phyloP scores from a whole-genome alignment of 1,140 invertebrate genomes.

The Prorops nasuta region DNA sequence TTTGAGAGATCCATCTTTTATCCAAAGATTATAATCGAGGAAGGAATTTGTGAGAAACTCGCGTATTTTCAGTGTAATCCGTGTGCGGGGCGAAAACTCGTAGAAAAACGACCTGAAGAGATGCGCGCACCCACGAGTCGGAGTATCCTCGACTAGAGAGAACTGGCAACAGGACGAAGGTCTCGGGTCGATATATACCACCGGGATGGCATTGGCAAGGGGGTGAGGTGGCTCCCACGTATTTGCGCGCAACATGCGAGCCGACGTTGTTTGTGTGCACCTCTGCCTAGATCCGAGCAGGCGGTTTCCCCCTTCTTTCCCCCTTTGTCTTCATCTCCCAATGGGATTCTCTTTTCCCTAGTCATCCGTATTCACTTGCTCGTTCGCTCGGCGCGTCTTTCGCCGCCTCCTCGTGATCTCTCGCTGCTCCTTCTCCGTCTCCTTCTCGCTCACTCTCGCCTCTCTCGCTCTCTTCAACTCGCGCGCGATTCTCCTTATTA shows the following conservation, averaged over 20 bases:
- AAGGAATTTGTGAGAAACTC: no score
- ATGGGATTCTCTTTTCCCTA: no score
- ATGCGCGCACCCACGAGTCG: conserved; percentile 36
- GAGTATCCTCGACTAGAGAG: conserved; percentile 39
- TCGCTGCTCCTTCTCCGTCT: neutral
- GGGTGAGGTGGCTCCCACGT: conserved; percentile 42
- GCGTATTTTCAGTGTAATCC: no score
- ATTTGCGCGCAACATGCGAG: conserved; percentile 1
- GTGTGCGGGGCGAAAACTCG: neutral
- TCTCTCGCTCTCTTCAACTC: conserved; percentile 2
- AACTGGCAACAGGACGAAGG: conserved; percentile 46
- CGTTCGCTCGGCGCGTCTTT: neutral
- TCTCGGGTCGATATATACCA: conserved; percentile 48
- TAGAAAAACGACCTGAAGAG: conserved; percentile 12
- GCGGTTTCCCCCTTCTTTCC: neutral
- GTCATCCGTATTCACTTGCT: conserved; percentile 2
- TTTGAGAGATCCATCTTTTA: conserved; percentile 23
- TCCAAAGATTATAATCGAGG: no score
- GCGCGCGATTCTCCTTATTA: no score
- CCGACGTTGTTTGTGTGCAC: neutral
- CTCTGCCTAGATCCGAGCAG: neutral
- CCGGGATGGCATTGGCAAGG: conserved; percentile 28
- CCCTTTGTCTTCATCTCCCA: neutral
- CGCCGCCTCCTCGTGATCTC: neutral
- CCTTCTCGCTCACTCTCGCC: conserved; percentile 2